Conservation (phyloP, 2,113 vertebrate genomes). For the Harpagus bidentatus region DNA sequence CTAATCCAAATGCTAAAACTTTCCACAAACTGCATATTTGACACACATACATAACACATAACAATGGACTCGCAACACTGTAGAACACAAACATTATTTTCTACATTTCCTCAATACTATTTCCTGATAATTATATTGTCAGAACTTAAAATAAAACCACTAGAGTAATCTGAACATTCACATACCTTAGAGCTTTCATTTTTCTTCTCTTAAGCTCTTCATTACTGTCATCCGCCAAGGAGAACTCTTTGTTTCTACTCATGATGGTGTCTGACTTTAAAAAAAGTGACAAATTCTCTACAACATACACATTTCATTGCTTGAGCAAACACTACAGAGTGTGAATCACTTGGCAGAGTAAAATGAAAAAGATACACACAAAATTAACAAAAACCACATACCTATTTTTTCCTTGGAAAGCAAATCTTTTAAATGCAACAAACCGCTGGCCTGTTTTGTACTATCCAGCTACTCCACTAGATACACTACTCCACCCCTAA, state of each 20-base stretch:
- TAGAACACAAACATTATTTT: neutral
- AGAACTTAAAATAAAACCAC: neutral
- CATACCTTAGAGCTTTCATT: constrained; percentile 14
- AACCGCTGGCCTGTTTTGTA: accelerated
- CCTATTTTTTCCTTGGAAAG: accelerated
- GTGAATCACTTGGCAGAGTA: accelerated
- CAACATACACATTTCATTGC: neutral
- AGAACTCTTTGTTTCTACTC: neutral
- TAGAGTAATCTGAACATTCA: neutral
- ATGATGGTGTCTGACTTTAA: neutral
- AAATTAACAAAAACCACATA: accelerated
- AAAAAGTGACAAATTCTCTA: neutral
- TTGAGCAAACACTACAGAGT: neutral
- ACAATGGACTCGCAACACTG: accelerated
- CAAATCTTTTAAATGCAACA: accelerated
- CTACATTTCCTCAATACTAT: neutral
- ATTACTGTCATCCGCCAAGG: neutral
- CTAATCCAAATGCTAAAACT: neutral
- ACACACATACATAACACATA: accelerated
- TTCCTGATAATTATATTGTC: neutral
- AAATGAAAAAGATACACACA: accelerated
- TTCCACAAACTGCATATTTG: neutral
- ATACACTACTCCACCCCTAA: too few species aligned
- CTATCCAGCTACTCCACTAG: too few species aligned
- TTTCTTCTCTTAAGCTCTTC: neutral